phyloP scores from a whole-genome alignment of 2,113 vertebrate genomes.

The Polypterus senegalus region DNA sequence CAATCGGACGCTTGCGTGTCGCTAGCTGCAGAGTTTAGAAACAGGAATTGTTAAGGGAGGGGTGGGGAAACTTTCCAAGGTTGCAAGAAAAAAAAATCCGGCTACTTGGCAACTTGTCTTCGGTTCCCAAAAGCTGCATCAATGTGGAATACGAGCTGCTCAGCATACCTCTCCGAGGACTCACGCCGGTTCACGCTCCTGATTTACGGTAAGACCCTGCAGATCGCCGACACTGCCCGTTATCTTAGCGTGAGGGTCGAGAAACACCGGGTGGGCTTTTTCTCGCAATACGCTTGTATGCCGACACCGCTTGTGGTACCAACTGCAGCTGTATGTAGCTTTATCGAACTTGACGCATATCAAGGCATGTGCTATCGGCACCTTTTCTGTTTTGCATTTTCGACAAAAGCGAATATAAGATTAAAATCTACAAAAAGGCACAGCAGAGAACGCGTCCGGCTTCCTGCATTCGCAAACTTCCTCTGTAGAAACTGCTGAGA shows the following conservation, averaged over 20 bases:
- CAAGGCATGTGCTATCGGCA: neutral
- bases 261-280: neutral
- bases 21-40: neutral
- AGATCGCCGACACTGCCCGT: neutral
- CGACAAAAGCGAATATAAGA: neutral
- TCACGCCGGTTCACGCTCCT: neutral
- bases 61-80: neutral
- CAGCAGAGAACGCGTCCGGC: conserved; percentile 13
- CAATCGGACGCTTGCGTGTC: neutral
- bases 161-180: neutral
- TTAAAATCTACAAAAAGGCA: neutral
- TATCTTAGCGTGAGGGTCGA: too few species aligned
- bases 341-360: neutral
- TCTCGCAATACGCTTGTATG: neutral
- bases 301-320: too few species aligned
- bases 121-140: neutral
- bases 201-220: neutral
- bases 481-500: conserved; percentile 19
- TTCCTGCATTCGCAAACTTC: conserved; percentile 46
- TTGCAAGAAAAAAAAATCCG: neutral
- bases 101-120: neutral
- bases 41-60: neutral
- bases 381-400: neutral
- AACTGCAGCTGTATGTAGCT: neutral
- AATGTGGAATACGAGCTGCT: neutral